Conservation (phyloP, 2,888 invertebrate genomes). For the Drosophila mayaguana region DNA sequence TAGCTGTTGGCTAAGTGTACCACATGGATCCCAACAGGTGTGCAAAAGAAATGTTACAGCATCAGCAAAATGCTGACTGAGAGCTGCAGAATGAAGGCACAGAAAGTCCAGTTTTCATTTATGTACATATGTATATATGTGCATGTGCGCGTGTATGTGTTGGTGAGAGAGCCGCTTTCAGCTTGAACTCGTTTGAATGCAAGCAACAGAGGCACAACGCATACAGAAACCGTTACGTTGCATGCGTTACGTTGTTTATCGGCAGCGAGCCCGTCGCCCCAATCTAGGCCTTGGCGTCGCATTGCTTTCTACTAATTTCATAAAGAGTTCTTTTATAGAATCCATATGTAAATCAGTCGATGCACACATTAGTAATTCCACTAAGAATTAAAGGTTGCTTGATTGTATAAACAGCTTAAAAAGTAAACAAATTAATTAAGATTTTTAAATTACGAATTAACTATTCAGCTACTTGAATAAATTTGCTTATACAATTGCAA, state of each 20-base stretch:
- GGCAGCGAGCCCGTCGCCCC: slow-evolving; percentile 11
- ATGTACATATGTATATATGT: not conserved
- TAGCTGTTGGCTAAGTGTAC: slow-evolving; percentile 47
- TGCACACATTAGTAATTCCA: not conserved
- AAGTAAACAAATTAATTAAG: not conserved
- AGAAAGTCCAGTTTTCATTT: slow-evolving; percentile 34
- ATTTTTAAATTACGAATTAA: slow-evolving; percentile 5
- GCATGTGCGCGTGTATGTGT: not conserved
- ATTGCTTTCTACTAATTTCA: slow-evolving; percentile 47
- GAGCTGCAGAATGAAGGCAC: slow-evolving; percentile 50
- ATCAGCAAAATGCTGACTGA: slow-evolving; percentile 27
- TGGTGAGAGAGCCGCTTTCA: slow-evolving; percentile 16
- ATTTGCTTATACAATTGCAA: not conserved
- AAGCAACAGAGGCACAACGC: slow-evolving; percentile 14
- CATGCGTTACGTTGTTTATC: slow-evolving; percentile 58
- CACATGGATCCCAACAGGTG: slow-evolving; percentile 61
- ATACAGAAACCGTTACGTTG: slow-evolving; percentile 68
- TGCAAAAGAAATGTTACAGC: slow-evolving; percentile 37
- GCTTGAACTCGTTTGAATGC: slow-evolving; percentile 37
- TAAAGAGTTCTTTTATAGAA: slow-evolving; percentile 48
- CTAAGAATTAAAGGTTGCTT: not conserved
- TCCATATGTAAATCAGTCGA: slow-evolving; percentile 31
- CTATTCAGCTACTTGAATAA: not conserved
- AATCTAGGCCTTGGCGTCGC: slow-evolving; percentile 17
- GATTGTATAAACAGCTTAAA: not conserved